Base-by-base conservation (phyloP, 2,797 vertebrate genomes). In the Oreochromis mossambicus region DNA sequence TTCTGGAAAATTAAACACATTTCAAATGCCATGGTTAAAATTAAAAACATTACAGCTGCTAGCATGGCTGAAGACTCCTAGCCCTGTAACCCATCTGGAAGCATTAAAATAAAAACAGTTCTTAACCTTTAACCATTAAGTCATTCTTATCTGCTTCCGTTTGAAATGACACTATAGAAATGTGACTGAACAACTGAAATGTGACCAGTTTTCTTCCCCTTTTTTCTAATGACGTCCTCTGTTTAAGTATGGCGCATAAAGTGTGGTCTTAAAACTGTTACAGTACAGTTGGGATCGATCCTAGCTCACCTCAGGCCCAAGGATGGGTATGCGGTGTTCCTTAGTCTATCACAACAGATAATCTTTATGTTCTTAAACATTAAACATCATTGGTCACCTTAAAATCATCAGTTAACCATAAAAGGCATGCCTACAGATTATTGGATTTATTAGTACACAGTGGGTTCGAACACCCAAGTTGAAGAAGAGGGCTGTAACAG, bases 381-480 rank as follows among this genome's bases (percentile, higher is more conserved):
- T 34, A 61, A 61, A 63, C 4, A n/a, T 13, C 10, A n/a, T 8
- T 34, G 29, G 29, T 61, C 8, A 61, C 29, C 0, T 68, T 24
- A 68, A 41, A 24, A 41, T 68, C 7, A 21, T 21, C 63, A 36
- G 1, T 63, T 38, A 38, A 63, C 19, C 17, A 63, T 26, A 63
- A 38, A 34, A 38, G 17, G 32, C 32, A 66, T 5, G 36, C n/a
- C 63, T 21, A 15, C 38, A 14, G 12, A 41, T 36, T 61, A 19
- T 9, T 4, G 15, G 56, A 61, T 61, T 61, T 19, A 61, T 61
- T 34, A 61, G 56, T 61, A 24, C 0, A 34, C 61, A 38, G 34
- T 38, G 61, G 0, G 34, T 66, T 38, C 17, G 3, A 61, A 34
- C 29, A 61, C 29, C 56, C 56, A 61, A 0, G 56, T 11, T 61